Evolutionary conservation across 2,797 vertebrate species (phyloP).

Genomic region (Catamblyrhynchus diadema): DNA sequence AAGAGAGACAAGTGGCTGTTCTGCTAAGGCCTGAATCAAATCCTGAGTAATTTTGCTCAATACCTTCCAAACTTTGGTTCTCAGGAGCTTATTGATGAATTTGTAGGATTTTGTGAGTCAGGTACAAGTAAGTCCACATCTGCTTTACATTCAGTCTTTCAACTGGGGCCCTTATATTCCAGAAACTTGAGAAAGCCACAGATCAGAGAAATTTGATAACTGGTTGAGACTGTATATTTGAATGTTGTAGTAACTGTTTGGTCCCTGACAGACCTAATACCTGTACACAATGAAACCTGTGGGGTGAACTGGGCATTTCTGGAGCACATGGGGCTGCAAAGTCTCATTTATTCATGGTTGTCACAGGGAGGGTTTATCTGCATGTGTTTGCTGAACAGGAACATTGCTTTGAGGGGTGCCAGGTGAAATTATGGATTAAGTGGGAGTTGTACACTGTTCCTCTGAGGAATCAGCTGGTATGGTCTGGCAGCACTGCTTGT

Average conservation of each 20-base stretch:
- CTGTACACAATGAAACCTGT: neutral
- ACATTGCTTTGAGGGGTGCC: neutral
- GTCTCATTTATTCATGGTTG: neutral
- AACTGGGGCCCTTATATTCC: neutral
- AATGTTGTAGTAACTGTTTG: neutral
- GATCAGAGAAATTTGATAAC: neutral
- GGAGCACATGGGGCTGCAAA: neutral
- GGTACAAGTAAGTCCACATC: neutral
- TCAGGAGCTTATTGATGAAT: neutral
- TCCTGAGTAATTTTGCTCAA: neutral
- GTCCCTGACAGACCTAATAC: neutral
- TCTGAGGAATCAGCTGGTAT: neutral
- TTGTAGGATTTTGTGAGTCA: neutral
- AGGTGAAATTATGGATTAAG: neutral
- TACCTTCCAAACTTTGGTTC: neutral
- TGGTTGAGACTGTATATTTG: neutral
- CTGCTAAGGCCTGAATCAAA: neutral
- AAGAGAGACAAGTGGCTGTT: neutral
- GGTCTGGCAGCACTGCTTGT: neutral
- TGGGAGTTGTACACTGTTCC: neutral
- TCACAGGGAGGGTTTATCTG: neutral
- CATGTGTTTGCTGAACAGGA: neutral
- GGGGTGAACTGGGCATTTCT: neutral
- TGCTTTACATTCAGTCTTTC: neutral
- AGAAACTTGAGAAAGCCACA: neutral